Base-by-base conservation (phyloP, 1,140 invertebrate species). In the Bactericera cockerelli region DNA sequence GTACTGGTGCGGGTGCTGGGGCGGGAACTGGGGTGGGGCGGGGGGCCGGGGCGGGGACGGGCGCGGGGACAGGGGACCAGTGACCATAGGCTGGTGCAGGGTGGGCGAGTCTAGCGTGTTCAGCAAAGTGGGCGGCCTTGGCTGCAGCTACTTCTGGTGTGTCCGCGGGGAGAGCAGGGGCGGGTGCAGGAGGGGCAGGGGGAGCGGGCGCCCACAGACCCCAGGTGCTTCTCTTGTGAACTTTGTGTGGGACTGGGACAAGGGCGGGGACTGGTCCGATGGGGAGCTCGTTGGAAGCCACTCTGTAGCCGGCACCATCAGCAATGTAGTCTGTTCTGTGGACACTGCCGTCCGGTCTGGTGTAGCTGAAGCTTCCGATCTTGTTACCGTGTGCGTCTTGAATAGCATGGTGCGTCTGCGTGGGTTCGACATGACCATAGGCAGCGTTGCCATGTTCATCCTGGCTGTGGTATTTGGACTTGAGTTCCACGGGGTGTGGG, bases 381-480 rank as follows among this genome's bases (percentile, higher is more conserved):
- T 77, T 70, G 68, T 76, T 74, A 62, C 77, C 77, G 61, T 72
- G 70, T 33, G 70, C 74, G 64, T 77, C 77, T 69, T 76, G 72
- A 38, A 73, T 74, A 60, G 76, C 76, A 61, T 72, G 70, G 53
- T 77, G 73, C 13, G 73, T 68, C 65, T 77, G 76, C 70, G 72
- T 72, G 33, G 75, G 72, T 67, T 77, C 74, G 62, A 73, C 70
- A 62, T 77, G 75, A 62, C 76, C 76, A 69, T 77, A 78, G 65
- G 72, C 66, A 62, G 74, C 76, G 63, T 76, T 74, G 26, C 77
- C 77, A n/a, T 75, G 69, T 63, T 74, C 66, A 67, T 81, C 76
- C 63, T 77, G 70, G 61, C 76, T 71, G 66, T 79, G 77, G 73
- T 78, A 79, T 68, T 77, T 74, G 63, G 64, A 68, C 70, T 76